Percentiles rank a stretch among this genome's conserved stretches.
Evolutionary conservation across 2,888 invertebrate species (phyloP).

Genomic region (Lepidonotus clava): DNA sequence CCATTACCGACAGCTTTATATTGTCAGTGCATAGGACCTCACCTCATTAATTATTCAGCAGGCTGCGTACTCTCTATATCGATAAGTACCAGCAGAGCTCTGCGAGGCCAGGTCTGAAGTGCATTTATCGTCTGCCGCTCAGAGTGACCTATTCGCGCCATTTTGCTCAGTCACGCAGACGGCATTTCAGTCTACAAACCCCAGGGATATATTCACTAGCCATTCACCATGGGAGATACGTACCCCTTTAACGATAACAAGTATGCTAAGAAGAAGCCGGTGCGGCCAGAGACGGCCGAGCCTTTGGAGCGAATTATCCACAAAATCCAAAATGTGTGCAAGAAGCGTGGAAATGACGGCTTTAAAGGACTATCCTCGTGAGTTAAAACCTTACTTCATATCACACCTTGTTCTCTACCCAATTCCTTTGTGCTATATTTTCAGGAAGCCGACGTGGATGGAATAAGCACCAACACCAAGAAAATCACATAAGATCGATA

Average conservation of each 20-base stretch:
- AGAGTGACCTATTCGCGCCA: neutral
- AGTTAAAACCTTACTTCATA: neutral
- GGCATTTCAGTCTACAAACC: neutral
- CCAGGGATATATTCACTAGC: too few relatives aligned
- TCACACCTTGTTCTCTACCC: neutral
- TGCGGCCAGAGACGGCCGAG: constrained; percentile 17
- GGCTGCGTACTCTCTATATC: too few relatives aligned
- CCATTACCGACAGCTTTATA: neutral
- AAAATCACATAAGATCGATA: too few relatives aligned
- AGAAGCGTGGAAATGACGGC: neutral
- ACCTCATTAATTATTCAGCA: too few relatives aligned
- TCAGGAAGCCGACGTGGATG: too few relatives aligned
- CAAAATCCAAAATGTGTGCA: neutral
- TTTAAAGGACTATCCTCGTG: constrained; percentile 20
- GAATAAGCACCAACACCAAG: too few relatives aligned
- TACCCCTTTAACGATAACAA: constrained; percentile 46
- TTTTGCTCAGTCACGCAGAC: neutral
- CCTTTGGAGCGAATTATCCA: neutral
- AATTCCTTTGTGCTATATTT: too few relatives aligned
- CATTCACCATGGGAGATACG: neutral
- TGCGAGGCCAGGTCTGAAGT: too few relatives aligned
- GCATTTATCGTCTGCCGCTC: neutral
- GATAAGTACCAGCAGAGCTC: too few relatives aligned
- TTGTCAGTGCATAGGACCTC: too few relatives aligned
- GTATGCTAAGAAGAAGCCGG: neutral